Conservation (phyloP, 2,797 vertebrate genomes). For the Gymnothorax javanicus region DNA sequence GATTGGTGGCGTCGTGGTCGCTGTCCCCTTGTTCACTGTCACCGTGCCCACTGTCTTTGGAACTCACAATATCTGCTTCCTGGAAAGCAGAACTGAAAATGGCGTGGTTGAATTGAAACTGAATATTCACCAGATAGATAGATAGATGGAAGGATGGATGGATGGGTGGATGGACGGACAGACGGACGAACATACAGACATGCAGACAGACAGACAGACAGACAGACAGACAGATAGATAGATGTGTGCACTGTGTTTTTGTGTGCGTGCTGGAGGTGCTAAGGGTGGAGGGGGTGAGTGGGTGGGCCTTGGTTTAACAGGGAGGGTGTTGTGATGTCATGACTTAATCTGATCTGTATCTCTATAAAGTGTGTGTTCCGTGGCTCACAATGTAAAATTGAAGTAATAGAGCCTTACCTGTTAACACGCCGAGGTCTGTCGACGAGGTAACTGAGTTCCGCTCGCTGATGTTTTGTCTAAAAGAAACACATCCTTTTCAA, state of each 20-base stretch:
- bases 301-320: too few relatives aligned
- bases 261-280: too few relatives aligned
- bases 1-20: slow-evolving; percentile 95
- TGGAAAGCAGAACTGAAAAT: slow-evolving; percentile 91
- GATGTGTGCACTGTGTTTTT: too few relatives aligned
- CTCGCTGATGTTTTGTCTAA: slow-evolving; percentile 89
- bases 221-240: too few relatives aligned
- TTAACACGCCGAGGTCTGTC: slow-evolving; percentile 89
- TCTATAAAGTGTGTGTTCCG: not conserved
- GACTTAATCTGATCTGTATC: not conserved
- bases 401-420: slow-evolving; percentile 71
- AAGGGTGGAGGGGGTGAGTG: too few relatives aligned
- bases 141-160: not conserved
- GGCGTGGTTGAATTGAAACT: slow-evolving; percentile 37
- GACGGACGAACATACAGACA: too few relatives aligned
- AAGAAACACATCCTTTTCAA: slow-evolving; percentile 57
- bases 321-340: not conserved
- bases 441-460: slow-evolving; percentile 90
- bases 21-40: slow-evolving; percentile 99
- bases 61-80: slow-evolving; percentile 98
- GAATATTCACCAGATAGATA: not conserved
- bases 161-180: too few relatives aligned
- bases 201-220: too few relatives aligned
- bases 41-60: slow-evolving; percentile 98
- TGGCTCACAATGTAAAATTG: not conserved